These are phyloP conservation scores for Nansenia antarctica DNA, from an alignment of 2,113 vertebrate genomes.

Conservation along the genomic window DNA sequence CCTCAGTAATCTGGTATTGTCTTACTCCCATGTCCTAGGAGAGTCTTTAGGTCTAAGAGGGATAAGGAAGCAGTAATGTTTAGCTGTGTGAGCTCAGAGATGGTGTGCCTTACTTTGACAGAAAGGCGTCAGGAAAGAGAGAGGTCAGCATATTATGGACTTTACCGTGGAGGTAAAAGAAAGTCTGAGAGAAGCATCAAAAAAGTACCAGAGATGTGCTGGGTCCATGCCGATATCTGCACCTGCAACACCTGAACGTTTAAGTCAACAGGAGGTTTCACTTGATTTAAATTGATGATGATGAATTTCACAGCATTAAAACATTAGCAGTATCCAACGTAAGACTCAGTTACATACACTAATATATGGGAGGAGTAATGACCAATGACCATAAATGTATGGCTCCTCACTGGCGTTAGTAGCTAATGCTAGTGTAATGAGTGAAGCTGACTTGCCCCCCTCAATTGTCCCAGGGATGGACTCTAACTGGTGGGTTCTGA, in stretches of 20 bases:
- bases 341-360: too few species aligned
- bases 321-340: not conserved
- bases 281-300: not conserved
- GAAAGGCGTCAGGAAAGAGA: slow-evolving; percentile 34
- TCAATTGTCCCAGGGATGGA: slow-evolving; percentile 86
- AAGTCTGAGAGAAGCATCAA: slow-evolving; percentile 23
- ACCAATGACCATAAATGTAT: not conserved
- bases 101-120: slow-evolving; percentile 46
- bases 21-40: not conserved
- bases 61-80: not conserved
- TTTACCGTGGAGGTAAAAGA: slow-evolving; percentile 40
- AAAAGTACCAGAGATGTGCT: not conserved
- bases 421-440: not conserved
- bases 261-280: not conserved
- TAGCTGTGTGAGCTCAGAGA: slow-evolving; percentile 16
- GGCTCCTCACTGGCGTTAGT: too few species aligned
- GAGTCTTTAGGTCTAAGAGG: not conserved
- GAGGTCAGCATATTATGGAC: slow-evolving; percentile 36
- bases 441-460: not conserved
- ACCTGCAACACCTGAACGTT: not conserved
- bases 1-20: not conserved
- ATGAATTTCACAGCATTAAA: too few species aligned
- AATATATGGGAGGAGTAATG: not conserved
- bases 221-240: not conserved
- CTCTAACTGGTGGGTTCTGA: slow-evolving; percentile 98